phyloP scores from a whole-genome alignment of 2,113 vertebrate species.

The Hyperopisus bebe region DNA sequence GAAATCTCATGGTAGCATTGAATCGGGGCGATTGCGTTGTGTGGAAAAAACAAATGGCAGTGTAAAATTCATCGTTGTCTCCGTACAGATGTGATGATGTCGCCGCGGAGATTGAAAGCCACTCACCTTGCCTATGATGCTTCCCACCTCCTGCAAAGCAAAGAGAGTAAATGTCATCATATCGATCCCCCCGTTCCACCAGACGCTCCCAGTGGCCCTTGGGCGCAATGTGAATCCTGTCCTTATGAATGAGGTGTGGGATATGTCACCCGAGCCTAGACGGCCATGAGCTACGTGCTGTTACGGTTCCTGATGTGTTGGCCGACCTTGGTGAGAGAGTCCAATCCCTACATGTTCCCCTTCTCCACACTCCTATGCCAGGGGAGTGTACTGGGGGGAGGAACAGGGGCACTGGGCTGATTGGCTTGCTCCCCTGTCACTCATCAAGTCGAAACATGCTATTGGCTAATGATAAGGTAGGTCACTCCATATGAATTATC shows the following conservation, averaged over 20 bases:
- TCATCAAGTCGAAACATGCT: not conserved
- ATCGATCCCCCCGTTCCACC: constrained; percentile 11
- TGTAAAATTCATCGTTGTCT: not conserved
- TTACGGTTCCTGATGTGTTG: not conserved
- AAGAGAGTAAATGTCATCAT: constrained; percentile 34
- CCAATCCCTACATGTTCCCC: not conserved
- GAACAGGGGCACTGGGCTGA: not conserved
- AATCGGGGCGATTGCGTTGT: not conserved
- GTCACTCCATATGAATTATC: not conserved
- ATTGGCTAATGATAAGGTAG: not conserved
- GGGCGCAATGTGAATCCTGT: not conserved
- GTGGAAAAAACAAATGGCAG: not conserved
- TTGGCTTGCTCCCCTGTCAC: not conserved
- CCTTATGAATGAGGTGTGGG: not conserved
- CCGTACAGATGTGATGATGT: not conserved
- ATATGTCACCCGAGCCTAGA: not conserved
- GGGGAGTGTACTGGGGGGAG: not conserved
- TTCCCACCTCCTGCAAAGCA: constrained; percentile 61
- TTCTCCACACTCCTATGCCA: not conserved
- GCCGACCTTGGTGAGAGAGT: not conserved
- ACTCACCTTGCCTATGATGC: constrained; percentile 68
- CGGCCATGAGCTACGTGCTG: not conserved
- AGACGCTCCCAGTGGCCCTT: constrained; percentile 10
- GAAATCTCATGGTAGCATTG: not conserved
- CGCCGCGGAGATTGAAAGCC: not conserved